These are phyloP conservation scores for Prostheceraeus crozeri DNA, from an alignment of 2,888 invertebrate genomes.

Conservation along the genomic window DNA sequence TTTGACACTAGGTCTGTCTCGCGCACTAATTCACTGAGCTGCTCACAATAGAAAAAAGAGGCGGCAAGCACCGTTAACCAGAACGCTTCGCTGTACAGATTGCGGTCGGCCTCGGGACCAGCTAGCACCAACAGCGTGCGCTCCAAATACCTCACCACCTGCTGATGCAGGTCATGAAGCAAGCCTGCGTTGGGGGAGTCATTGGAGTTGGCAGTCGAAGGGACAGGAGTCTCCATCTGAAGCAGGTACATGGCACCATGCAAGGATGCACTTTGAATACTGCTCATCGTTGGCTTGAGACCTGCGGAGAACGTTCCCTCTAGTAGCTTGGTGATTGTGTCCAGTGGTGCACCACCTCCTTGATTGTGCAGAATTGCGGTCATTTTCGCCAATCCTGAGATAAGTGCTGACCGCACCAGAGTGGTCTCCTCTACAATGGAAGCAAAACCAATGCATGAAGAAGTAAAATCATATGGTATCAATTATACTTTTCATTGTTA, in stretches of 20 bases:
- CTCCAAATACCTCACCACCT: conserved; percentile 6
- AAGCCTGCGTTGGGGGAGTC: neutral
- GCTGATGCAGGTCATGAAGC: neutral
- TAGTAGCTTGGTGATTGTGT: no score
- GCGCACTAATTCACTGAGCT: conserved; percentile 4
- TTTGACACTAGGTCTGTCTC: conserved; percentile 26
- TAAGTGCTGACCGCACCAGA: no score
- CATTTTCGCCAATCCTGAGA: no score
- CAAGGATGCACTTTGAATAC: neutral
- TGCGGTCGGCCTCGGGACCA: neutral
- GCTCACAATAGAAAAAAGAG: conserved; percentile 30
- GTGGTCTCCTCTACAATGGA: no score
- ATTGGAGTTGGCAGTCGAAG: neutral
- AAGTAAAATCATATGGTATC: no score
- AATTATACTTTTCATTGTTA: no score
- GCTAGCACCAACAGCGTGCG: neutral
- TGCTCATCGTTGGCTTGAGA: no score
- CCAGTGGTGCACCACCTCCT: no score
- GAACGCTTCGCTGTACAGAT: neutral
- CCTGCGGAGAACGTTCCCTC: no score
- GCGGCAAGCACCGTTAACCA: conserved; percentile 11
- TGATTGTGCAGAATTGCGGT: no score
- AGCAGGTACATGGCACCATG: conserved; percentile 7
- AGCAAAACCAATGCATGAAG: no score
- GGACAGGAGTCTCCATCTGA: neutral